Percentiles rank a stretch among this genome's conserved stretches.
These are phyloP conservation scores for Athalia circularis DNA, from an alignment of 2,888 invertebrate species.

Conservation along the genomic window DNA sequence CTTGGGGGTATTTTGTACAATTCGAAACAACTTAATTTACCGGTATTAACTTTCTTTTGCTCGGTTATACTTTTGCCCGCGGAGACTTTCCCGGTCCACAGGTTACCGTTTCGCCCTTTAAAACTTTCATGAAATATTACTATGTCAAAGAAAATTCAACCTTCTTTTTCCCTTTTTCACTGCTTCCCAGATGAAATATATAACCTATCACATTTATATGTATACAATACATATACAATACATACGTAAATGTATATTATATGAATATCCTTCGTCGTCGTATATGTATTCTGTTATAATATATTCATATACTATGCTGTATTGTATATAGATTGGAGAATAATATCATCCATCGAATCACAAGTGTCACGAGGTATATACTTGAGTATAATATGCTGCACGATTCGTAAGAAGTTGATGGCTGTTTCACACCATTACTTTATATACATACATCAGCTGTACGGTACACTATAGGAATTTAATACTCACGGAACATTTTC, in stretches of 20 bases:
- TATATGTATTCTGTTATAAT: constrained; percentile 2
- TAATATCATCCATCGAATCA: constrained; percentile 14
- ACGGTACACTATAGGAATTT: background rate
- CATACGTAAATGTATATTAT: too few relatives aligned
- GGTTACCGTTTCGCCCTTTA: background rate
- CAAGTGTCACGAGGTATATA: constrained; percentile 12
- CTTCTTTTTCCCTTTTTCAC: constrained; percentile 1
- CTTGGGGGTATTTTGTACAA: constrained; percentile 36
- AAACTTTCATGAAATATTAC: constrained; percentile 38
- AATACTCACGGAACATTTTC: background rate
- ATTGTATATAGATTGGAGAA: background rate
- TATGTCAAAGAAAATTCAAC: constrained; percentile 10
- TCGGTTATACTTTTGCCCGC: constrained; percentile 37
- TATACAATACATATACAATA: constrained; percentile 1
- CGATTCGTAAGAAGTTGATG: constrained; percentile 30
- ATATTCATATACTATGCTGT: background rate
- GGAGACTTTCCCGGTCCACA: constrained; percentile 27
- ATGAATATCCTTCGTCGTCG: too few relatives aligned
- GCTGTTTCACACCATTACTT: background rate
- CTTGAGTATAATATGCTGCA: too few relatives aligned
- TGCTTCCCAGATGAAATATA: background rate
- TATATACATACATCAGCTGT: background rate
- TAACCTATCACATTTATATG: background rate
- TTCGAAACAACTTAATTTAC: constrained; percentile 43
- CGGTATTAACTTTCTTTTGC: constrained; percentile 38